Evolutionary conservation across 2,113 vertebrate species (phyloP), one percentile per base, ranked within the genome.

Genomic region (Zosterops pallidus): DNA sequence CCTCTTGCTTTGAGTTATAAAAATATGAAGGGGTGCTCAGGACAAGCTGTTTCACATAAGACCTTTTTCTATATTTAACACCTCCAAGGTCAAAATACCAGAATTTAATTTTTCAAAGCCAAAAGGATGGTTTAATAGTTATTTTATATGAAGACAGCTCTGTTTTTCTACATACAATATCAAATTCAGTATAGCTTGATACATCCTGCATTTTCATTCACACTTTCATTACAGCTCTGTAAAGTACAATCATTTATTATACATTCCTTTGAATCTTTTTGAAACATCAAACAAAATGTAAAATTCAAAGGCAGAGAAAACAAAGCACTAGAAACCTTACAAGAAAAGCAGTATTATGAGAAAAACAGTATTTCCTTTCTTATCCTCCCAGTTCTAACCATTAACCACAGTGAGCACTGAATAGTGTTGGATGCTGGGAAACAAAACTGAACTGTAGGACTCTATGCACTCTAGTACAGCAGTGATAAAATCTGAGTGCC

Each of bases 231-330:
- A 92, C 31, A 84, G 69, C 33, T n/a, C 57, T 37, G 47, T 53
- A 57, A 96, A 90, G 62, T 82, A 87, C 24, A 67, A 39, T 78
- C 12, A 91, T 95, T 95, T 88, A 71, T 96, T 95, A 95, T 63
- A 71, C n/a, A 78, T 71, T 68, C 69, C 42, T 70, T 65, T 85
- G 55, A 77, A 90, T 81, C 9, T 68, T 79, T 80, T 44, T 22
- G 57, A 90, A 94, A 70, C 29, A 71, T 87, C 39, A 94, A 94
- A 74, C 4, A 76, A 92, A 94, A 90, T 49, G 26, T 71, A 37
- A 96, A 95, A 84, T n/a, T 70, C 67, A 82, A 55, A 87, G 41
- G 24, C 3, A 78, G n/a, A 77, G 29, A 75, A 83, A 95, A 83
- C 25, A 81, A 65, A 83, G 52, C 39, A 63, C 6, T 13, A 83